Percentiles rank a stretch among this genome's conserved stretches.
Conservation (phyloP, 2,113 vertebrate genomes). For the Melanocharis versteri region DNA sequence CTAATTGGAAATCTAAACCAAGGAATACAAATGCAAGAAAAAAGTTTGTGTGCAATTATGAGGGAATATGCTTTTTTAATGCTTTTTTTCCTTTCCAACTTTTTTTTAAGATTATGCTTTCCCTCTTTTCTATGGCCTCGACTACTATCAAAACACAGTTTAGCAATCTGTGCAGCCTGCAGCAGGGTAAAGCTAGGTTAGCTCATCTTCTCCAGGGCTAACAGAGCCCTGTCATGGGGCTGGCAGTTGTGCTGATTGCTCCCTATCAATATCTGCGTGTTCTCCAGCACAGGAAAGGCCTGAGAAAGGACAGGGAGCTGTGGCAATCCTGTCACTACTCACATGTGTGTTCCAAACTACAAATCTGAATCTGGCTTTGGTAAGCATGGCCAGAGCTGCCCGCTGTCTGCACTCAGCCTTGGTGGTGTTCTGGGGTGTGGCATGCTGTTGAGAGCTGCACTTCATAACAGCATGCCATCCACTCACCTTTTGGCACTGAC, state of each 20-base stretch:
- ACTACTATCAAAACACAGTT: neutral
- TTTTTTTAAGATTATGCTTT: neutral
- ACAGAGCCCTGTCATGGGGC: neutral
- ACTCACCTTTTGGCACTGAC: neutral
- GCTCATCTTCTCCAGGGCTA: neutral
- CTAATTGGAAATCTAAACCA: neutral
- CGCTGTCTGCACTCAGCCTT: neutral
- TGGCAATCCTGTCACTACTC: neutral
- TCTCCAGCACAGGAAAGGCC: neutral
- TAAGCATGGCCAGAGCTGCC: neutral
- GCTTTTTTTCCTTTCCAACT: neutral
- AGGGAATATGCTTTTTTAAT: neutral
- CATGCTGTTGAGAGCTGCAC: neutral
- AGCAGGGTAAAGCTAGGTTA: neutral
- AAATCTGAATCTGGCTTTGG: neutral
- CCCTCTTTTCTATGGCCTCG: neutral
- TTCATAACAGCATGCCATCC: neutral
- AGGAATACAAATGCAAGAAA: neutral
- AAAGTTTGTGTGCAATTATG: neutral
- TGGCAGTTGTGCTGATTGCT: neutral
- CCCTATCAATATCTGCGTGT: neutral
- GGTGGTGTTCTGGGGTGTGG: neutral
- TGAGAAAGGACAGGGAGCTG: neutral
- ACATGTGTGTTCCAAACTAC: neutral
- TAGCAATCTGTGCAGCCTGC: neutral